These are phyloP conservation scores for Semicossyphus pulcher DNA, from an alignment of 2,113 vertebrate genomes.

Conservation along the genomic window DNA sequence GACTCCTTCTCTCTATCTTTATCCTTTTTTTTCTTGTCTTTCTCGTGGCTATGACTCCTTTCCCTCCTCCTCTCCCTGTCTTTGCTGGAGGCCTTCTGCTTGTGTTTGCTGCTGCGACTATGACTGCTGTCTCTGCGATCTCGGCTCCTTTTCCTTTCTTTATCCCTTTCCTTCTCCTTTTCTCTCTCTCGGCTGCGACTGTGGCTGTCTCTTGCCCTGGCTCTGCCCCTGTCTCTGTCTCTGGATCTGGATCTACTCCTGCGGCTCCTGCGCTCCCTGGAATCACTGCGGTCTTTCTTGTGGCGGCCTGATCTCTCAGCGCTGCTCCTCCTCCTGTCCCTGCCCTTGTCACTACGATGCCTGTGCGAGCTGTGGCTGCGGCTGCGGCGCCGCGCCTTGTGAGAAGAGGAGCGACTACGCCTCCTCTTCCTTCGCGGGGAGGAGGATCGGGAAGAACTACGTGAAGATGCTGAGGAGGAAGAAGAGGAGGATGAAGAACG, in stretches of 20 bases:
- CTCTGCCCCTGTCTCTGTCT: conserved; percentile 84
- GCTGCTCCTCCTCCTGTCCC: conserved; percentile 87
- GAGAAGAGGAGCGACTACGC: conserved; percentile 88
- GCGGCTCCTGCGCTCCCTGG: conserved; percentile 87
- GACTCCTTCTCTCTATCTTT: conserved; percentile 88
- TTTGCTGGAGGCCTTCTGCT: conserved; percentile 90
- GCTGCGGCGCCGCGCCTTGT: conserved; percentile 87
- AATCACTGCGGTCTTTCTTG: conserved; percentile 85
- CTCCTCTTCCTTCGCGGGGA: conserved; percentile 84
- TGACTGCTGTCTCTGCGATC: conserved; percentile 85
- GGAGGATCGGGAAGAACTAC: conserved; percentile 90
- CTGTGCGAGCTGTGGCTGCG: conserved; percentile 89
- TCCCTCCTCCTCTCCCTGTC: conserved; percentile 87
- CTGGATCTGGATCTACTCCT: conserved; percentile 81
- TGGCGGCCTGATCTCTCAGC: conserved; percentile 85
- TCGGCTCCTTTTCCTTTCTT: conserved; percentile 85
- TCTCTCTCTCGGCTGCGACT: conserved; percentile 89
- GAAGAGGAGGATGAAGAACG: conserved; percentile 92
- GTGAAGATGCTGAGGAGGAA: conserved; percentile 91
- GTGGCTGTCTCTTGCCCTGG: conserved; percentile 83
- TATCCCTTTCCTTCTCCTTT: conserved; percentile 75
- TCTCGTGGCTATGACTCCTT: conserved; percentile 88
- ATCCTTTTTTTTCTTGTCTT: conserved; percentile 93
- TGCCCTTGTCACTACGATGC: conserved; percentile 86
- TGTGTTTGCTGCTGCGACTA: conserved; percentile 88